Base-by-base conservation (phyloP, 1,140 invertebrate genomes). In the Aphelenchoides avenae region DNA sequence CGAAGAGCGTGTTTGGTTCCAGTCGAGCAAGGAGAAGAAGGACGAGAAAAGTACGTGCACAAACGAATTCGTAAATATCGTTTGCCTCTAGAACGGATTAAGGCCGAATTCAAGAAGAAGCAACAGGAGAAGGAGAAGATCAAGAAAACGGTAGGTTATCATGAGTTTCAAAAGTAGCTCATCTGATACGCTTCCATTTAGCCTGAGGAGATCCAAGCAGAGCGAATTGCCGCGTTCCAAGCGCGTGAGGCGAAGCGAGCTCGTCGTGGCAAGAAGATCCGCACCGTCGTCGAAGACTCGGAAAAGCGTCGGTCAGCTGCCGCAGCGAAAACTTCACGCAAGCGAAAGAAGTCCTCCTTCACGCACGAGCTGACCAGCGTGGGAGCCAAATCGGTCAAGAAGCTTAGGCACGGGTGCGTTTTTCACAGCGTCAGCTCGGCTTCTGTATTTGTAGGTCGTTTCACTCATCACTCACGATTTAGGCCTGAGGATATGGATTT, bases 1-100 rank as follows among this genome's bases (percentile, higher is more conserved):
- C 26, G 70, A 66, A 1, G 63, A 70, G n/a, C 68, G 89, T 57
- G 82, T 81, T 7, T 95, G 91, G 90, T 93, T 94, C 81, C 90
- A 94, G 77, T 87, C 84, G 0, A 42, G 30, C n/a, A 37, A 27
- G 13, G 60, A 64, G 24, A 37, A 52, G 39, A 47, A 27, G 26
- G 31, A 52, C 30, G 39, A 64, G 7, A 67, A 64, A 29, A 18
- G 63, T 64, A 52, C 4, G 60, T 42, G 15, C 24, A 18, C 34
- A 18, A 36, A 13, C 11, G 18, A 36, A 18, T 36, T 18, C 11
- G 18, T 13, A 13, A 13, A 18, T 13, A 13, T 13, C 34, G 18
- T 53, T 55, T n/a, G 24, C 15, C 27, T 61, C 34, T 50, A 43
- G 47, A 52, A 13, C 39, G 37, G 27, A 43, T 55, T 26, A 53